Percentiles rank a stretch among this genome's conserved stretches.
Evolutionary conservation across 2,113 vertebrate genomes (phyloP).

Genomic region (Benitochromis conjunctus): DNA sequence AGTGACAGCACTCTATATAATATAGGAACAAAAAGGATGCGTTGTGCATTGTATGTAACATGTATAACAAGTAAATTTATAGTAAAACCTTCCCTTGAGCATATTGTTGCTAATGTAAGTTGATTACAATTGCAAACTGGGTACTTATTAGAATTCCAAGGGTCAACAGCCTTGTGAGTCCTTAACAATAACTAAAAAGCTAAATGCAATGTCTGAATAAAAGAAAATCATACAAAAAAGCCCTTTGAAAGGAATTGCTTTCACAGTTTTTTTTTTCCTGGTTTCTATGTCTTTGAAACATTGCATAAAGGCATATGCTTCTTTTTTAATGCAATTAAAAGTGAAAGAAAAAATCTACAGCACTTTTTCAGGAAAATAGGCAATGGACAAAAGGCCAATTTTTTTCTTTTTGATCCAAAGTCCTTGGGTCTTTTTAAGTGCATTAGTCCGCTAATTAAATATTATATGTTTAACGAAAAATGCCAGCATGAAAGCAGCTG

Average conservation of each 20-base stretch:
- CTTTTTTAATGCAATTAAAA: constrained; percentile 61
- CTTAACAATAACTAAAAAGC: constrained; percentile 45
- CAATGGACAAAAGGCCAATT: constrained; percentile 66
- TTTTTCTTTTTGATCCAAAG: constrained; percentile 54
- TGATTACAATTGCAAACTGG: not conserved
- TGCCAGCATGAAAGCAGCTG: constrained; percentile 56
- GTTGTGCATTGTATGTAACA: not conserved
- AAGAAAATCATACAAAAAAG: constrained; percentile 15
- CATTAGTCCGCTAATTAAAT: constrained; percentile 73
- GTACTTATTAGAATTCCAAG: constrained; percentile 26
- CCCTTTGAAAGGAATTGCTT: constrained; percentile 37
- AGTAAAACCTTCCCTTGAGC: not conserved
- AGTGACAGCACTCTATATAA: not conserved
- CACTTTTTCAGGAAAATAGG: constrained; percentile 57
- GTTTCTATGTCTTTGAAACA: constrained; percentile 59
- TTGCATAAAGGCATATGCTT: constrained; percentile 64
- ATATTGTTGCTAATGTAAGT: not conserved
- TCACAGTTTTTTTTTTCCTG: constrained; percentile 11
- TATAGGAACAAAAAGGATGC: not conserved
- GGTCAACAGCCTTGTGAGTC: constrained; percentile 51
- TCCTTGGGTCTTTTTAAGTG: constrained; percentile 70
- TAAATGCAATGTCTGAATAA: constrained; percentile 49
- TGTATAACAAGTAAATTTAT: not conserved
- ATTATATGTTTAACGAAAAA: constrained; percentile 65
- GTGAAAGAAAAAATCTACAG: constrained; percentile 49